Conservation (phyloP, 2,888 invertebrate genomes). For the Scaptomyza parva region DNA sequence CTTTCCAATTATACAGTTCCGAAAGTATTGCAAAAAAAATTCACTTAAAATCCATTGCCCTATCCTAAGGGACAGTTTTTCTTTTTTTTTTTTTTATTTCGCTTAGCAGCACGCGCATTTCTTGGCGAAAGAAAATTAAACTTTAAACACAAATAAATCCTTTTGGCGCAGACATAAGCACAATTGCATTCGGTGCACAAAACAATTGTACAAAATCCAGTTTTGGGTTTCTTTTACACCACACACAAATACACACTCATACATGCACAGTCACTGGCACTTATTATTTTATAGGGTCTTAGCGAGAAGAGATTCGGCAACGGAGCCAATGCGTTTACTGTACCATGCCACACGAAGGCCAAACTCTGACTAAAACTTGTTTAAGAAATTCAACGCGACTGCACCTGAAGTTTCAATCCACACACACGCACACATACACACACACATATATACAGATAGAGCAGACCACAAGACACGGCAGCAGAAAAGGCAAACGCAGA, state of each 20-base stretch:
- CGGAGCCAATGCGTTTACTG: slow-evolving; percentile 76
- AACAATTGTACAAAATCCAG: slow-evolving; percentile 72
- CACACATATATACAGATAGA: neutral
- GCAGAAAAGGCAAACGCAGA: slow-evolving; percentile 60
- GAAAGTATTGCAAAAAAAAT: slow-evolving; percentile 6
- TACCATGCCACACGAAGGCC: slow-evolving; percentile 85
- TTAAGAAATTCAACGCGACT: slow-evolving; percentile 78
- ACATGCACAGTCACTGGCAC: slow-evolving; percentile 31
- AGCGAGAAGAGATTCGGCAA: slow-evolving; percentile 39
- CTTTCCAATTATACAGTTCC: slow-evolving; percentile 2
- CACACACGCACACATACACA: slow-evolving; percentile 26
- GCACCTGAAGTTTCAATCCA: slow-evolving; percentile 73
- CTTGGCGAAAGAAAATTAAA: slow-evolving; percentile 42
- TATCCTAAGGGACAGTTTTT: slow-evolving; percentile 11
- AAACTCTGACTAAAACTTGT: slow-evolving; percentile 85
- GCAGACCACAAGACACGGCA: slow-evolving; percentile 71
- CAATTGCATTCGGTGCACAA: slow-evolving; percentile 41
- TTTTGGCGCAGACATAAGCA: slow-evolving; percentile 51
- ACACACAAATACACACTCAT: slow-evolving; percentile 6
- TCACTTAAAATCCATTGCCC: slow-evolving; percentile 10
- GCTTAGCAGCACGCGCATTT: slow-evolving; percentile 42
- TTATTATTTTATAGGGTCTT: slow-evolving; percentile 43
- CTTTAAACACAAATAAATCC: slow-evolving; percentile 46
- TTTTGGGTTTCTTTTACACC: slow-evolving; percentile 41
- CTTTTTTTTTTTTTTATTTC: neutral